Percentiles rank a stretch among this genome's conserved stretches.
Conservation (phyloP, 1,140 invertebrate genomes). For the Formica exsecta region DNA sequence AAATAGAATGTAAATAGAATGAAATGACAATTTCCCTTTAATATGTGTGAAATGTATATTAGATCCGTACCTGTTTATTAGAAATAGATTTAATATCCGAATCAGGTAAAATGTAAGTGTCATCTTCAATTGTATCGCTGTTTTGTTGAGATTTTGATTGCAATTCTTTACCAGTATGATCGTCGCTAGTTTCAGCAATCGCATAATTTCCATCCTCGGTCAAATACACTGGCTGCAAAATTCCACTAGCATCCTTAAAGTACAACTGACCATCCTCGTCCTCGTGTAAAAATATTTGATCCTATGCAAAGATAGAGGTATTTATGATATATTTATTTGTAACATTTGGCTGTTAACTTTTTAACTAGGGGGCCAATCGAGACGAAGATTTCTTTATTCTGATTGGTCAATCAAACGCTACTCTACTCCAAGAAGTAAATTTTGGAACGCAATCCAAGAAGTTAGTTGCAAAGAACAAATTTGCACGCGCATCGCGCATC, state of each 20-base stretch:
- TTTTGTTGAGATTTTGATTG: slow-evolving; percentile 71
- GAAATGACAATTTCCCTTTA: neutral
- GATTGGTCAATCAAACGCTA: too few species aligned
- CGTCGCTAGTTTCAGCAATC: slow-evolving; percentile 80
- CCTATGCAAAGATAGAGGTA: slow-evolving; percentile 70
- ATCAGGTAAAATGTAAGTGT: slow-evolving; percentile 77
- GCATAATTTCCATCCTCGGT: slow-evolving; percentile 85
- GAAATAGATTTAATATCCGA: slow-evolving; percentile 71
- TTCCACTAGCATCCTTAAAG: slow-evolving; percentile 84
- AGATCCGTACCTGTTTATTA: slow-evolving; percentile 76
- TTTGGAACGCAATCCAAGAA: too few species aligned
- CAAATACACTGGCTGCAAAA: slow-evolving; percentile 83
- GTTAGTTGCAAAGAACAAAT: too few species aligned
- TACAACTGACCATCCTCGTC: slow-evolving; percentile 85
- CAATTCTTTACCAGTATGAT: slow-evolving; percentile 77
- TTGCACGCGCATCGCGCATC: too few species aligned
- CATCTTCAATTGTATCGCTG: slow-evolving; percentile 73
- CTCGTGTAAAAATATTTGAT: slow-evolving; percentile 85
- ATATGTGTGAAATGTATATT: slow-evolving; percentile 1
- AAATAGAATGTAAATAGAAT: slow-evolving; percentile 38
- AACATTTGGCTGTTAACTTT: too few species aligned
- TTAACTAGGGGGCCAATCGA: too few species aligned
- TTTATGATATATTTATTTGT: neutral
- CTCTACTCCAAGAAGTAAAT: too few species aligned
- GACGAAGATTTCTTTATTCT: too few species aligned